A percentile compares a stretch with the other conserved stretches of the same genome.
Conservation (phyloP, 2,888 invertebrate species). For the Caenorhabditis becei region DNA sequence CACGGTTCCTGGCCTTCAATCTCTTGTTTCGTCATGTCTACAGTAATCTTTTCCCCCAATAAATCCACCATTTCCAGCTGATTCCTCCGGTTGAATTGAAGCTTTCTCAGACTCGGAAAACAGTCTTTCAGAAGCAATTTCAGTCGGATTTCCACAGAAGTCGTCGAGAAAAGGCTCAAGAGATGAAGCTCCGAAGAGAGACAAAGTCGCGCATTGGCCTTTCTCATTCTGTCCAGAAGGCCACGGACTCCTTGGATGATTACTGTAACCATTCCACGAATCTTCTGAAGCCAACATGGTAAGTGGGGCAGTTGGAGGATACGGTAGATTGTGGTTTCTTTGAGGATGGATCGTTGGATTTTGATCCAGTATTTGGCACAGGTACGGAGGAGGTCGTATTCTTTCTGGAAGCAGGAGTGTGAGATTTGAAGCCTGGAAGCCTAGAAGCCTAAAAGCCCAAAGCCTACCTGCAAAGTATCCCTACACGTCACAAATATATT, state of each 20-base stretch:
- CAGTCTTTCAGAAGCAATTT: constrained; percentile 68
- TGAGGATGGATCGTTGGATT: constrained; percentile 57
- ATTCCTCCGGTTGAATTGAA: constrained; percentile 66
- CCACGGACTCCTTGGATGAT: constrained; percentile 69
- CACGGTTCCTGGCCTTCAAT: constrained; percentile 50
- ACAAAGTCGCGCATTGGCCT: constrained; percentile 64
- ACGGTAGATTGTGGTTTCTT: constrained; percentile 62
- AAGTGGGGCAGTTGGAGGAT: constrained; percentile 73
- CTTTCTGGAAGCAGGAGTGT: constrained; percentile 26
- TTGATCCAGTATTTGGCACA: constrained; percentile 69
- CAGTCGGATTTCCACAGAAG: constrained; percentile 60
- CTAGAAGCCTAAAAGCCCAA: no score
- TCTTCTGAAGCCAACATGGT: constrained; percentile 69
- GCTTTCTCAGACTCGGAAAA: constrained; percentile 68
- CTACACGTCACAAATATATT: constrained; percentile 60
- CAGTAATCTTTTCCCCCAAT: constrained; percentile 47
- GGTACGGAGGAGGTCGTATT: constrained; percentile 58
- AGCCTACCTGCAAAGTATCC: constrained; percentile 47
- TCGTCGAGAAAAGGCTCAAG: constrained; percentile 69
- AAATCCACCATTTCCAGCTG: constrained; percentile 63
- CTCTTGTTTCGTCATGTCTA: constrained; percentile 51
- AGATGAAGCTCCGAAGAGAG: constrained; percentile 71
- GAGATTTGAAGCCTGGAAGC: neutral
- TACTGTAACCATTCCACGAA: constrained; percentile 49
- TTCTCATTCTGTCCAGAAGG: constrained; percentile 66